Base-by-base conservation (phyloP, 2,888 invertebrate species). In the Omphaloscelis lunosa region DNA sequence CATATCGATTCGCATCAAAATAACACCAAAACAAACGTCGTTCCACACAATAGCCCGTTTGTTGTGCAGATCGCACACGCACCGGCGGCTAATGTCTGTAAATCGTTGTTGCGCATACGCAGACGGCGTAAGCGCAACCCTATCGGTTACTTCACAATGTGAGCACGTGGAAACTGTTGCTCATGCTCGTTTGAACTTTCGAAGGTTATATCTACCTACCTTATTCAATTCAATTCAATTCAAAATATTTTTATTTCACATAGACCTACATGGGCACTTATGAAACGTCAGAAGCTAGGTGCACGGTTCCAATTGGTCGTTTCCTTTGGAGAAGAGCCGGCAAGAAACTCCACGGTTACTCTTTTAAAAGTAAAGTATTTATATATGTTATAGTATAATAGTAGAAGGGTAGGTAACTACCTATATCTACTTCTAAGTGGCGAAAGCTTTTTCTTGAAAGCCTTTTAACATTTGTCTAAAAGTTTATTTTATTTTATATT, bases 111-210 rank as follows among this genome's bases (percentile, higher is more conserved):
- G 71, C 29, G 76, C 80, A 71, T 84, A 77, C 34, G 75, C 80
- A 69, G 86, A 75, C 90, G 89, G 90, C 90, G 89, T 86, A 88
- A 90, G 86, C 91, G 90, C 92, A 93, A 88, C 79, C 87, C 89
- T 95, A 95, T 95, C 95, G 80, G 82, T 94, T 95, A 91, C 94
- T 88, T 93, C 94, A 91, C 94, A 90, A 59, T 75, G 83, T 79
- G 76, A 63, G 88, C 94, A 94, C 93, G 92, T 93, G 93, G 88
- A 90, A 90, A 85, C 84, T 75, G 90, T 92, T 93, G 83, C 92
- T 89, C 88, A 90, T 87, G 92, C 90, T 88, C 73, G 80, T 83
- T 74, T 87, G 89, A 87, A 84, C 77, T 68, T 51, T 61, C 34
- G 72, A 72, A 82, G 78, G 62, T 68, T 83, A 66, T 12, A 65